Conservation (phyloP, 2,113 vertebrate species). For the Rynchops niger region DNA sequence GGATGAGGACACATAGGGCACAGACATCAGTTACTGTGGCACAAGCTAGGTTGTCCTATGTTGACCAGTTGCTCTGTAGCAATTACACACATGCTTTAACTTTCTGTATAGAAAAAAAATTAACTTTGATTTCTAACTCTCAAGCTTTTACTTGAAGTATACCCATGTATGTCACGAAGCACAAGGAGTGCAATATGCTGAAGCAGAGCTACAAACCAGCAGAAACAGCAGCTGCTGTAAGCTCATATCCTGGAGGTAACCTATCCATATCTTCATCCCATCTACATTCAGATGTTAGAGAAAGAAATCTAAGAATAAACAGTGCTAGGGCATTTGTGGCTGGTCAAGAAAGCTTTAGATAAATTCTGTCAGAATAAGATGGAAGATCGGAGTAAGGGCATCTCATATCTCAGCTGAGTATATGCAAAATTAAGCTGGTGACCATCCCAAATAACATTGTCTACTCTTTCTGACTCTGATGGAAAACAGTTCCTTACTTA, state of each 20-base stretch:
- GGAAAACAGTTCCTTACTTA: background rate
- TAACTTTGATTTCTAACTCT: background rate
- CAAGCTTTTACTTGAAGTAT: background rate
- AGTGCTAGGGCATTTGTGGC: background rate
- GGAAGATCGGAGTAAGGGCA: background rate
- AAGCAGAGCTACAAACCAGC: background rate
- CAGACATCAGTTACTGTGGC: background rate
- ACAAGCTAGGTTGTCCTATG: background rate
- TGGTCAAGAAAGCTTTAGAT: background rate
- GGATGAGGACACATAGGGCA: background rate
- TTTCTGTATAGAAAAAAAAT: background rate
- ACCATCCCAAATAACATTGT: background rate
- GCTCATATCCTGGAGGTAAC: background rate
- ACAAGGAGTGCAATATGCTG: background rate
- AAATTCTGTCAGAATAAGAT: background rate
- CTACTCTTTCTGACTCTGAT: background rate
- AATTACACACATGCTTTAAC: background rate
- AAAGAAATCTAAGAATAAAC: background rate
- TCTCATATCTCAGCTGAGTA: background rate
- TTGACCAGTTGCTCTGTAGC: background rate
- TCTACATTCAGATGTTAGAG: background rate
- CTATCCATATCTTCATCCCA: background rate
- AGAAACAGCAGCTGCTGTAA: background rate
- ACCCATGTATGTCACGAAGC: background rate
- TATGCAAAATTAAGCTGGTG: background rate